Base-by-base conservation (phyloP, 64 coral and sea anemone genomes). In the Pocillopora damicornis region DNA sequence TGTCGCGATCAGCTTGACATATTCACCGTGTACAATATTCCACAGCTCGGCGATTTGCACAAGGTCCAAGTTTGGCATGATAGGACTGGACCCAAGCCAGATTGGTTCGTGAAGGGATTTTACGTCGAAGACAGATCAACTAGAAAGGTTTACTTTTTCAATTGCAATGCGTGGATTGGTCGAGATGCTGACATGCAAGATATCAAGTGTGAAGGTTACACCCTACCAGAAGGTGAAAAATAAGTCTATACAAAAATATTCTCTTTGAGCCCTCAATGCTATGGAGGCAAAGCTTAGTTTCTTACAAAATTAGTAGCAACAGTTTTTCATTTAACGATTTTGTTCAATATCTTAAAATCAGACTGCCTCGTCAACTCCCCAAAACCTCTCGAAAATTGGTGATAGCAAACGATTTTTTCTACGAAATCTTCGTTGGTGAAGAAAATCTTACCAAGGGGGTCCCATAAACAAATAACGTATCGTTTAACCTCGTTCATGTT, bases 61-160 rank as follows among this genome's bases (percentile, higher is more conserved):
- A 98, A 98, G 38, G 68, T 98, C 22, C 90, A 59, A 22, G 66
- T 91, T 23, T 98, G 96, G 96, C 96, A 98, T 61, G 96, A 98
- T 60, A 98, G 92, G 37, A 90, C 90, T 15, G 96, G 96, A 0
- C 26, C 74, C n/a, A 94, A 92, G 51, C 96, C 90, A 0, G 93
- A 91, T 22, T 98, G 96, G 96, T 90, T 90, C 45, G 93, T 98
- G 12, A 94, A 89, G 79, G 91, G 93, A 58, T 75, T 98, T 59
- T 98, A 94, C 77, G 78, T 98, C 9, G 84, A 98, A 37, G 96
- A 98, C 59, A 91, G 79, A 5, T 78, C 82, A 14, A 86, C 73
- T 7, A 91, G 88, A 17, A 94, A 98, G 69, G 96, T 98, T 26
- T 98, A 95, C 79, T 75, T 88, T 77, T 98, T 98, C 84, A 93